phyloP scores from a whole-genome alignment of 2,888 invertebrate species.

The Nipponacmea schrenckii region DNA sequence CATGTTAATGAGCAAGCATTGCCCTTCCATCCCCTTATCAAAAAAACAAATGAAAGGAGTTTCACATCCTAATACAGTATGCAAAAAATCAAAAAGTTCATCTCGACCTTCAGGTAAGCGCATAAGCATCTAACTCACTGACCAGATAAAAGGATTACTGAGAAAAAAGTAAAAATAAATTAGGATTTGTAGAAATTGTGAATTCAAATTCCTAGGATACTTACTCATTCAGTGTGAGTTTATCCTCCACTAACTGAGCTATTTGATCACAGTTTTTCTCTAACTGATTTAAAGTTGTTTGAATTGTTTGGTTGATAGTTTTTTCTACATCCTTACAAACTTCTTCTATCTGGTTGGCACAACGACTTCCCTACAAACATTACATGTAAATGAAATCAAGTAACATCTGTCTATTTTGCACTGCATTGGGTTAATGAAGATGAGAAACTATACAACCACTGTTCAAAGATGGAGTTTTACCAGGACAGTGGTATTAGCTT shows the following conservation, averaged over 20 bases:
- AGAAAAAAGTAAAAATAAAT: too few species aligned
- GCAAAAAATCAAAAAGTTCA: too few species aligned
- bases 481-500: too few species aligned
- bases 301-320: slow-evolving; percentile 72
- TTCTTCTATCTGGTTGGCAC: slow-evolving; percentile 73
- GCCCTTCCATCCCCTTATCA: too few species aligned
- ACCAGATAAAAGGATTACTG: too few species aligned
- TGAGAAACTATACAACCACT: background rate
- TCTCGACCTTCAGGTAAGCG: too few species aligned
- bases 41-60: too few species aligned
- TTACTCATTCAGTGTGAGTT: slow-evolving; percentile 40
- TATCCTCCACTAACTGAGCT: slow-evolving; percentile 66
- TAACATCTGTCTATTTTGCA: background rate
- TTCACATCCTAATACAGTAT: too few species aligned
- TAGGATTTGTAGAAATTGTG: too few species aligned
- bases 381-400: background rate
- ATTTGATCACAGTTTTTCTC: slow-evolving; percentile 72
- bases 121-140: too few species aligned
- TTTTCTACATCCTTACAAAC: slow-evolving; percentile 72
- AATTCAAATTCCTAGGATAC: too few species aligned
- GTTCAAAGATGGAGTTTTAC: background rate
- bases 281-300: slow-evolving; percentile 72
- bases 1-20: too few species aligned
- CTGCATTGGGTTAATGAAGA: background rate
- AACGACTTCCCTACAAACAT: slow-evolving; percentile 61